These are phyloP conservation scores for Danio tinwini DNA, from an alignment of 2,797 vertebrate species.

Conservation along the genomic window DNA sequence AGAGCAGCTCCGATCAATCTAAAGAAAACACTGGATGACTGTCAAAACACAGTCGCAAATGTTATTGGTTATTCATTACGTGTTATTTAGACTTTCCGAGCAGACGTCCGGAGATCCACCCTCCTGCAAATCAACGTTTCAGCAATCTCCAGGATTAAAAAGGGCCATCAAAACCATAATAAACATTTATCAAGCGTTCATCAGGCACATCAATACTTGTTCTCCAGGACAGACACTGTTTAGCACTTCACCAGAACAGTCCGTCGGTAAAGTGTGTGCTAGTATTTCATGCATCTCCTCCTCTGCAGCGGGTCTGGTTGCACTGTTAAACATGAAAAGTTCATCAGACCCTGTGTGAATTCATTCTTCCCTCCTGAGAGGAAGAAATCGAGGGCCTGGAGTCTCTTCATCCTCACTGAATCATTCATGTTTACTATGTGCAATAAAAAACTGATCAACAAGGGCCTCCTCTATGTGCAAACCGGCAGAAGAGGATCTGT, in stretches of 20 bases:
- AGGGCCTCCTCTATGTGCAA: conserved; percentile 50
- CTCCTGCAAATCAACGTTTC: not conserved
- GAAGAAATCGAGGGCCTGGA: not conserved
- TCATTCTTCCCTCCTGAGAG: not conserved
- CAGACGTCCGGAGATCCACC: not conserved
- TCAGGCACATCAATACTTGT: conserved; percentile 84
- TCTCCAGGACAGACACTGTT: conserved; percentile 57
- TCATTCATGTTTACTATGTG: conserved; percentile 44
- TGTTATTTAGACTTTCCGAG: conserved; percentile 43
- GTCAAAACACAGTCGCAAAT: conserved; percentile 73
- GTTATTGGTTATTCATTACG: conserved; percentile 44
- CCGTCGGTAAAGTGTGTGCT: conserved; percentile 23
- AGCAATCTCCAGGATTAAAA: not conserved
- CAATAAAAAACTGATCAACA: conserved; percentile 34
- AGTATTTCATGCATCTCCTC: conserved; percentile 13
- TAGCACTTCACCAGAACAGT: conserved; percentile 4
- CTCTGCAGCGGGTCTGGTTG: not conserved
- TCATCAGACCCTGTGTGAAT: conserved; percentile 37
- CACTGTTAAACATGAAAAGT: conserved; percentile 21
- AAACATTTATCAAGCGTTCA: conserved; percentile 72
- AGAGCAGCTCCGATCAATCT: conserved; percentile 53
- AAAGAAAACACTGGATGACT: conserved; percentile 77
- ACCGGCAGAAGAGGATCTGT: conserved; percentile 50
- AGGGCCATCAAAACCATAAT: conserved; percentile 60
- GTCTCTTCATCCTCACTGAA: not conserved